These are phyloP conservation scores for Sarotherodon lohbergeri DNA, from an alignment of 2,113 vertebrate species.

Conservation along the genomic window DNA sequence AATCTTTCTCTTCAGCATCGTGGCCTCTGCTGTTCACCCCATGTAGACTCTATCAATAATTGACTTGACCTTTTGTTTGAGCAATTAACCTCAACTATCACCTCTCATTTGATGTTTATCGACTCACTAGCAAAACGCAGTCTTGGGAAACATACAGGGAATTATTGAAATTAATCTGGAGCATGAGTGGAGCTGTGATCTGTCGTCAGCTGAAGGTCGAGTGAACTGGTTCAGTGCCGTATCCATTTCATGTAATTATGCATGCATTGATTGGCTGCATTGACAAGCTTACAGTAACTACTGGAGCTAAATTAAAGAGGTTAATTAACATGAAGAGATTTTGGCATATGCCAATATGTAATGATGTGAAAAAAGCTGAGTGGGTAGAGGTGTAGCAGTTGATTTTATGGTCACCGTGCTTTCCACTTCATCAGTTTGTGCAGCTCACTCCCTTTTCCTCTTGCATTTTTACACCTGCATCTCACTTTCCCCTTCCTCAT, in stretches of 20 bases:
- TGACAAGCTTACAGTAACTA: constrained; percentile 36
- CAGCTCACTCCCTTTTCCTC: not conserved
- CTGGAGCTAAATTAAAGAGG: constrained; percentile 29
- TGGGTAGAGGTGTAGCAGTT: not conserved
- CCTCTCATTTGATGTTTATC: constrained; percentile 22
- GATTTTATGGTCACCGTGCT: constrained; percentile 10
- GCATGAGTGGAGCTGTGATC: not conserved
- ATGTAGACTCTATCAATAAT: constrained; percentile 19
- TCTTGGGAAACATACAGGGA: not conserved
- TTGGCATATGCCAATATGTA: constrained; percentile 14
- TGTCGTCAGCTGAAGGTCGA: not conserved
- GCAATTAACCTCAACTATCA: constrained; percentile 48
- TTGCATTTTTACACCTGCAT: not conserved
- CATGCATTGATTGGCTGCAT: constrained; percentile 16
- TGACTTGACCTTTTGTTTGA: constrained; percentile 40
- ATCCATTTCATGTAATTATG: constrained; percentile 22
- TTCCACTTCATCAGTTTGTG: not conserved
- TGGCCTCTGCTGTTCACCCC: constrained; percentile 1
- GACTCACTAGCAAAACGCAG: constrained; percentile 3
- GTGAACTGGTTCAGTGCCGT: not conserved
- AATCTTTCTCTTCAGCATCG: not conserved
- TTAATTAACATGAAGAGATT: constrained; percentile 44
- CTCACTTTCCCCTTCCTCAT: not conserved
- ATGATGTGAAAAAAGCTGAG: not conserved
- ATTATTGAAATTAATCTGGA: constrained; percentile 28